Conservation (phyloP, 2,113 vertebrate species). For the Osmerus mordax region DNA sequence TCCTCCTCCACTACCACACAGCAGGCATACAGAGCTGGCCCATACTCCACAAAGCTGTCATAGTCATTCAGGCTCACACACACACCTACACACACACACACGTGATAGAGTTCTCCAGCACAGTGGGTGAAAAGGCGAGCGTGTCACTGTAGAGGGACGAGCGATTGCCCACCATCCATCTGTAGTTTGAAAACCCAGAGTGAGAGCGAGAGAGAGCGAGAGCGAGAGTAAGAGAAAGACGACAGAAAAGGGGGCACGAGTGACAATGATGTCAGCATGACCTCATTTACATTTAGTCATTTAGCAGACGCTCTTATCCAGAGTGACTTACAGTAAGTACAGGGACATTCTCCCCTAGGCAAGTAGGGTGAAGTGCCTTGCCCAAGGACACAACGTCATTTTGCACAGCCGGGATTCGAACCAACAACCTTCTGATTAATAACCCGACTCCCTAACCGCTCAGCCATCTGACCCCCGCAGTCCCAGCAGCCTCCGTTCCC, state of each 20-base stretch:
- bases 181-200: neutral
- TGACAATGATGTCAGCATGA: conserved; percentile 45
- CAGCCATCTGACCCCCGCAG: too few relatives aligned
- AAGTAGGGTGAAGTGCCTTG: too few relatives aligned
- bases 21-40: conserved; percentile 22
- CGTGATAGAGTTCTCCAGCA: conserved; percentile 31
- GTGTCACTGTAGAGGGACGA: conserved; percentile 29
- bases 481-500: conserved; percentile 32
- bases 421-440: too few relatives aligned
- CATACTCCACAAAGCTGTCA: conserved; percentile 23
- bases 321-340: too few relatives aligned
- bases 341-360: too few relatives aligned
- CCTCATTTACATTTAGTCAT: conserved; percentile 34
- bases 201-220: conserved; percentile 3
- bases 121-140: conserved; percentile 36
- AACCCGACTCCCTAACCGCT: too few relatives aligned
- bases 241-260: neutral
- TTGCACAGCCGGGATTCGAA: too few relatives aligned
- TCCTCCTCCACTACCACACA: conserved; percentile 53
- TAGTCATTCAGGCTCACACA: conserved; percentile 60
- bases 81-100: conserved; percentile 23
- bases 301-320: too few relatives aligned
- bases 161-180: conserved; percentile 12
- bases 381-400: too few relatives aligned
- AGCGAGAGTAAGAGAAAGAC: too few relatives aligned